phyloP scores from a whole-genome alignment of 2,113 vertebrate species.

The Xiphophorus couchianus region DNA sequence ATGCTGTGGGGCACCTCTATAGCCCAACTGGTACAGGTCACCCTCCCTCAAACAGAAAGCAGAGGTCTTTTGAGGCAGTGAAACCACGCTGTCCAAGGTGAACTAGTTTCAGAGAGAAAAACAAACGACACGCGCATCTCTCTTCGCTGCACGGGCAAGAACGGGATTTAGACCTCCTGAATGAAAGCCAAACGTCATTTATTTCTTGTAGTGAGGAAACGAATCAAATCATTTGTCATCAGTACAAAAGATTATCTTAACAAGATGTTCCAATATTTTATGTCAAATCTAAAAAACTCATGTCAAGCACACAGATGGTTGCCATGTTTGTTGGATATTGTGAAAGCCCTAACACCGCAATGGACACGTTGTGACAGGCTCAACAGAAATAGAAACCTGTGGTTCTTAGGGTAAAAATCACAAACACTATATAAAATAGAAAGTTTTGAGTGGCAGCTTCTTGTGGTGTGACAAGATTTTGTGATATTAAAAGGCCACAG shows the following conservation, averaged over 20 bases:
- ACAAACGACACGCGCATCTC: not conserved
- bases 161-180: not conserved
- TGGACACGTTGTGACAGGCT: not conserved
- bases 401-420: not conserved
- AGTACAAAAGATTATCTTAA: no score
- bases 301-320: not conserved
- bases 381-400: not conserved
- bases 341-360: not conserved
- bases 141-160: not conserved
- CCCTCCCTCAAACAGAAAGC: conserved; percentile 1
- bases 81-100: conserved; percentile 6
- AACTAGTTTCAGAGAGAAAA: not conserved
- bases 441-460: not conserved
- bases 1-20: conserved; percentile 7
- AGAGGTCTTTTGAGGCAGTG: not conserved
- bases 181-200: not conserved
- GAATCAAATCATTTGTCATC: no score
- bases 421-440: not conserved
- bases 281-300: not conserved
- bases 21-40: not conserved
- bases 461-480: not conserved
- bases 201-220: not conserved
- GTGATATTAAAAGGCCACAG: not conserved
- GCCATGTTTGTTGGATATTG: not conserved
- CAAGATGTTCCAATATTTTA: not conserved